phyloP scores from a whole-genome alignment of 2,113 vertebrate genomes.

The Felis catus region DNA sequence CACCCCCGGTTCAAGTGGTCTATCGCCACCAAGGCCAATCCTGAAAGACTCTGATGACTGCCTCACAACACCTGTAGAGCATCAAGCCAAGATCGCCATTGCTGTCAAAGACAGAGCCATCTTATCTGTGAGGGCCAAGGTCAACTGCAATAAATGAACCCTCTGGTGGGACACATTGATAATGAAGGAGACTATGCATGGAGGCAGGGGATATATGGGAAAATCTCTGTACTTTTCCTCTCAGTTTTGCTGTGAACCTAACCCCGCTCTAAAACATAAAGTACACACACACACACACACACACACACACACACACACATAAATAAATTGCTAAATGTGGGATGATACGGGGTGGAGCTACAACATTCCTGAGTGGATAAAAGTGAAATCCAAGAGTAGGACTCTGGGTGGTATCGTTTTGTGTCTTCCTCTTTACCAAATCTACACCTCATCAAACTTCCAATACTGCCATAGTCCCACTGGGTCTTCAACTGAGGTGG shows the following conservation, averaged over 20 bases:
- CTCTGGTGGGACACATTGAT: not conserved
- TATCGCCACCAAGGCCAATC: not conserved
- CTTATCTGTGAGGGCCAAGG: not conserved
- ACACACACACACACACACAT: not conserved
- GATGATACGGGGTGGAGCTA: not conserved
- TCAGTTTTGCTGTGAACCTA: not conserved
- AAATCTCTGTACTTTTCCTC: not conserved
- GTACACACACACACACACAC: not conserved
- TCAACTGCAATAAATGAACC: not conserved
- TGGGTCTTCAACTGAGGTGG: not conserved
- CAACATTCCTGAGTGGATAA: not conserved
- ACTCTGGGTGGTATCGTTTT: not conserved
- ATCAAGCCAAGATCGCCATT: rapidly evolving
- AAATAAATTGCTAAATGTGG: not conserved
- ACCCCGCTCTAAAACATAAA: not conserved
- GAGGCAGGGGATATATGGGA: too few relatives aligned
- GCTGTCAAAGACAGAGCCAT: not conserved
- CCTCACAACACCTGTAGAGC: not conserved
- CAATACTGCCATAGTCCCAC: not conserved
- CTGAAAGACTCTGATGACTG: not conserved
- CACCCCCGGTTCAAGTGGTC: not conserved
- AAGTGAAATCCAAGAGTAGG: not conserved
- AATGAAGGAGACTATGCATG: not conserved
- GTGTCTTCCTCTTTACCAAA: not conserved
- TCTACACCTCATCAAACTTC: not conserved